Conservation (phyloP, 2,888 invertebrate genomes). For the Fragum sueziense region DNA sequence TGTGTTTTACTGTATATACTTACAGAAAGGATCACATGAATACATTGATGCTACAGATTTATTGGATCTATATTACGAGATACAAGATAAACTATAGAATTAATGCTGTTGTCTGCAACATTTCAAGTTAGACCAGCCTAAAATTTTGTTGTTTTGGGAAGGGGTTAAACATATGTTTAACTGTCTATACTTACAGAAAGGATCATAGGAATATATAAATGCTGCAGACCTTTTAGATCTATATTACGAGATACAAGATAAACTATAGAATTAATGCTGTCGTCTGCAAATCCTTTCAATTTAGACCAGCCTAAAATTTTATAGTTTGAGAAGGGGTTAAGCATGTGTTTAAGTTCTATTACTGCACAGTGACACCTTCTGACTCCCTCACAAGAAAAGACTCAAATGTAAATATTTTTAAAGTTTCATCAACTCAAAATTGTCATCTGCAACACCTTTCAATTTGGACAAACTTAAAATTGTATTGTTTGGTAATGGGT, state of each 20-base stretch:
- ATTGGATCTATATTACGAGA: slow-evolving; percentile 91
- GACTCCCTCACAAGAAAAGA: too few species aligned
- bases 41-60: slow-evolving; percentile 94
- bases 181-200: slow-evolving; percentile 85
- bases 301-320: neutral
- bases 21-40: slow-evolving; percentile 89
- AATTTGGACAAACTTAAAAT: neutral
- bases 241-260: slow-evolving; percentile 87
- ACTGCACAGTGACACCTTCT: too few species aligned
- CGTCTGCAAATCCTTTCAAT: slow-evolving; percentile 23
- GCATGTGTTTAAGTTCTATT: too few species aligned
- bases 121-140: too few species aligned
- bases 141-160: too few species aligned
- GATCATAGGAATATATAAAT: slow-evolving; percentile 93
- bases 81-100: slow-evolving; percentile 85
- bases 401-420: too few species aligned
- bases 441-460: neutral
- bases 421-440: too few species aligned
- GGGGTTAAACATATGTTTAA: too few species aligned
- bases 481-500: neutral
- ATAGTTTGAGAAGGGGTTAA: too few species aligned
- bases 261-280: too few species aligned
- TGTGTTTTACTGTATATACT: neutral
- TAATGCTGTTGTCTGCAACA: too few species aligned
- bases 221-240: slow-evolving; percentile 94